These are phyloP conservation scores for Petrocephalus zakoni DNA, from an alignment of 2,113 vertebrate species.

Conservation along the genomic window DNA sequence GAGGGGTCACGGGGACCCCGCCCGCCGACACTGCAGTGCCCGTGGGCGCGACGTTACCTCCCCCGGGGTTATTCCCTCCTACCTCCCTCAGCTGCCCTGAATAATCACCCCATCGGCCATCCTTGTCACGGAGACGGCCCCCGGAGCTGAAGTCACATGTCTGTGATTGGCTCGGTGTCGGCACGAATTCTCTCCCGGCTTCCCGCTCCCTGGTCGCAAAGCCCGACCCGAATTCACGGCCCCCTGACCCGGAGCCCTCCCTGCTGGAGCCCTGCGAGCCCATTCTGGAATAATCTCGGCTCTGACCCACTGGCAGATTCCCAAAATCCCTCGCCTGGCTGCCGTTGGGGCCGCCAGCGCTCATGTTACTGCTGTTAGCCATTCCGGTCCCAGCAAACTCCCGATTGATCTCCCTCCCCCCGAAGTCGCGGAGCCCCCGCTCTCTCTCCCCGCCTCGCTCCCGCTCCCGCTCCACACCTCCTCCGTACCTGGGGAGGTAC, in stretches of 20 bases:
- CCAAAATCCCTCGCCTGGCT: constrained; percentile 56
- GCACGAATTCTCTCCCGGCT: constrained; percentile 56
- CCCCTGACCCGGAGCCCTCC: constrained; percentile 52
- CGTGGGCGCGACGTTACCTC: constrained; percentile 46
- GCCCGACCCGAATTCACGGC: constrained; percentile 53
- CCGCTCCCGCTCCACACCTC: constrained; percentile 53
- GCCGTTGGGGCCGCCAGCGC: constrained; percentile 40
- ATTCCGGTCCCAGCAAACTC: constrained; percentile 55
- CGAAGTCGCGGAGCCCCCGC: constrained; percentile 59
- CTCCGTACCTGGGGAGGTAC: constrained; percentile 64
- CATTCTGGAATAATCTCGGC: constrained; percentile 49
- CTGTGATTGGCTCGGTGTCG: constrained; percentile 56
- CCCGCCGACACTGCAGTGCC: constrained; percentile 47
- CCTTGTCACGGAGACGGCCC: constrained; percentile 61
- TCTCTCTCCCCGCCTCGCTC: constrained; percentile 56
- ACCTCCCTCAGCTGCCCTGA: constrained; percentile 57
- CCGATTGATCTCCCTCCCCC: constrained; percentile 54
- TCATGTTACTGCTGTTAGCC: constrained; percentile 39
- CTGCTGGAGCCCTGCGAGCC: constrained; percentile 45
- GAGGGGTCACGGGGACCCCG: constrained; percentile 48
- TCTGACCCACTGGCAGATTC: constrained; percentile 50
- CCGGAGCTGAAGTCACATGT: constrained; percentile 57
- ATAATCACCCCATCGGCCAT: constrained; percentile 67
- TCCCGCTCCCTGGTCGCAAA: constrained; percentile 60
- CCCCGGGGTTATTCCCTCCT: constrained; percentile 50